phyloP scores from a whole-genome alignment of 2,888 invertebrate genomes.

The Dasysyrphus tricinctus region DNA sequence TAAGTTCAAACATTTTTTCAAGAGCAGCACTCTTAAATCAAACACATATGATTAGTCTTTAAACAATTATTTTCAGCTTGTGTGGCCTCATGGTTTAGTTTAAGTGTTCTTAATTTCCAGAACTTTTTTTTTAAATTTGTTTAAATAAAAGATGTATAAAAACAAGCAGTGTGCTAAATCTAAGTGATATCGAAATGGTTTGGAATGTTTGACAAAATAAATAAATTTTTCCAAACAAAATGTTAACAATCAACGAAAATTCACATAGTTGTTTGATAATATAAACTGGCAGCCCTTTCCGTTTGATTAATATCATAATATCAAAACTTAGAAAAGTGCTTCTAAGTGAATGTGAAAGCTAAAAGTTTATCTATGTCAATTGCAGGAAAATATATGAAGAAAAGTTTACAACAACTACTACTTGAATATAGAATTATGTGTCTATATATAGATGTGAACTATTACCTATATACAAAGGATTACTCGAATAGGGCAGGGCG shows the following conservation, averaged over 20 bases:
- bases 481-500: background rate
- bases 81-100: no score
- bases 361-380: conserved; percentile 69
- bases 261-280: background rate
- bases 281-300: background rate
- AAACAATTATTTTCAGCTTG: no score
- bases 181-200: no score
- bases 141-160: no score
- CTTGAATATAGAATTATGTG: background rate
- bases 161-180: no score
- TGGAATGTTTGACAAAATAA: no score
- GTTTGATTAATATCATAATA: conserved; percentile 50
- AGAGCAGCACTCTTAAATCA: no score
- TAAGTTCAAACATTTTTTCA: no score
- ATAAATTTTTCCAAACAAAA: no score
- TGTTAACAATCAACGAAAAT: background rate
- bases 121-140: no score
- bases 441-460: background rate
- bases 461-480: conserved; percentile 24
- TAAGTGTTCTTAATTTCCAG: no score
- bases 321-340: conserved; percentile 26
- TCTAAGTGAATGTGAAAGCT: conserved; percentile 36
- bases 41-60: no score
- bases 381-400: conserved; percentile 50
- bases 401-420: conserved; percentile 9